Percentiles rank a stretch among this genome's conserved stretches.
Conservation (phyloP, 2,113 vertebrate species). For the Tauraco erythrolophus region DNA sequence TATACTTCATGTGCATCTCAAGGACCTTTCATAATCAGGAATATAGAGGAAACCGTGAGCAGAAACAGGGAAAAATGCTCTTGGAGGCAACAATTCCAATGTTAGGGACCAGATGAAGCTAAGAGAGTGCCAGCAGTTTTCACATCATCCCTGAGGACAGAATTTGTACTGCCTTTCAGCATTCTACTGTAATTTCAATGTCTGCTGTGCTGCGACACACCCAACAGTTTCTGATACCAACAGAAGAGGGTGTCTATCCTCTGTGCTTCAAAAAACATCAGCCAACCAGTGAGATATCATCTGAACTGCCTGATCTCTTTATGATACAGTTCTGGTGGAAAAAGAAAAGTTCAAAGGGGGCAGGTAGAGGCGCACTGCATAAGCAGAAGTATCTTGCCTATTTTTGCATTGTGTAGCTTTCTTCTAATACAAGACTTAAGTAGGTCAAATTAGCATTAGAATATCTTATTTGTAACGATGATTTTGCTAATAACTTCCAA, state of each 20-base stretch:
- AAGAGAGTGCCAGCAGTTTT: not conserved
- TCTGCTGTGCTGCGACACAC: not conserved
- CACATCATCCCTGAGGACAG: not conserved
- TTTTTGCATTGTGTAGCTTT: not conserved
- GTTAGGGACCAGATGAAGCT: not conserved
- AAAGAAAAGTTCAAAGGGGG: not conserved
- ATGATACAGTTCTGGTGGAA: not conserved
- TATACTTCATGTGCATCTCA: not conserved
- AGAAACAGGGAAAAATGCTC: not conserved
- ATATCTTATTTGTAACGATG: conserved; percentile 9
- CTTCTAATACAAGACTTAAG: not conserved
- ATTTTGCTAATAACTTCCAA: conserved; percentile 34
- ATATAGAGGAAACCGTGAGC: not conserved
- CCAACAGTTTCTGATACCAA: conserved; percentile 30
- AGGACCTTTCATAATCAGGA: not conserved
- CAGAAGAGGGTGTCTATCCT: conserved; percentile 42
- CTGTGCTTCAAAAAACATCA: not conserved
- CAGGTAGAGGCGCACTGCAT: not conserved
- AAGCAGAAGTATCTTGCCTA: not conserved
- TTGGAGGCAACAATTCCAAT: not conserved
- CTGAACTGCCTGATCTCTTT: not conserved
- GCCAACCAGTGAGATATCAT: not conserved
- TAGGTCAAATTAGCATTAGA: conserved; percentile 52
- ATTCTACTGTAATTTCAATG: not conserved
- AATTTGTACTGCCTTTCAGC: not conserved